phyloP scores from a whole-genome alignment of 1,140 invertebrate genomes.

The Tetranychus urticae region DNA sequence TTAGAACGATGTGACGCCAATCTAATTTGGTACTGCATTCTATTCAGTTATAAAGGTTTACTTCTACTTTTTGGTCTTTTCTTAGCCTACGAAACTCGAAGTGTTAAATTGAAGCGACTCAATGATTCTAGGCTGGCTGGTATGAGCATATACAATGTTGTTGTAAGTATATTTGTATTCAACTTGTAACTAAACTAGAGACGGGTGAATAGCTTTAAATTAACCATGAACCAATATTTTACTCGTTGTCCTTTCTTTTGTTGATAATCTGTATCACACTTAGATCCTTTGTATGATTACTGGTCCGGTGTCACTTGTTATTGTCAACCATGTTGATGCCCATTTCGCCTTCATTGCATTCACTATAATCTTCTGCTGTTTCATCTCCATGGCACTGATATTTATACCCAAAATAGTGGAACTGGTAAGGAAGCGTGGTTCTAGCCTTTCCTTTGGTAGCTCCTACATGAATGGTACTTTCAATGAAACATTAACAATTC shows the following conservation, averaged over 20 bases:
- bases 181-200: no score
- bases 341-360: constrained; percentile 86
- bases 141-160: constrained; percentile 98
- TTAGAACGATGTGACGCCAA: constrained; percentile 91
- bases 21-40: constrained; percentile 69
- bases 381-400: constrained; percentile 86
- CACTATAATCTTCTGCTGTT: constrained; percentile 85
- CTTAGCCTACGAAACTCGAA: constrained; percentile 87
- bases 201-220: no score
- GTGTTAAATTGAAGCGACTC: constrained; percentile 49
- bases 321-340: constrained; percentile 85
- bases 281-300: constrained; percentile 77
- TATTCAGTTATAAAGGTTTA: constrained; percentile 89
- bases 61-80: constrained; percentile 89
- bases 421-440: constrained; percentile 11
- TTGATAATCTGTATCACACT: no score
- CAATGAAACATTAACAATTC: constrained; percentile 53
- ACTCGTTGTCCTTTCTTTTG: no score
- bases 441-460: constrained; percentile 12
- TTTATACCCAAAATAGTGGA: constrained; percentile 72
- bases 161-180: constrained; percentile 26
- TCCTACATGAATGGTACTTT: constrained; percentile 8
- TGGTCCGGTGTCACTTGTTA: constrained; percentile 77
- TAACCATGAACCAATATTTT: no score
- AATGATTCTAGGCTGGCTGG: constrained; percentile 87